Evolutionary conservation across 2,113 vertebrate species (phyloP).

Genomic region (Ancistrus triradiatus): DNA sequence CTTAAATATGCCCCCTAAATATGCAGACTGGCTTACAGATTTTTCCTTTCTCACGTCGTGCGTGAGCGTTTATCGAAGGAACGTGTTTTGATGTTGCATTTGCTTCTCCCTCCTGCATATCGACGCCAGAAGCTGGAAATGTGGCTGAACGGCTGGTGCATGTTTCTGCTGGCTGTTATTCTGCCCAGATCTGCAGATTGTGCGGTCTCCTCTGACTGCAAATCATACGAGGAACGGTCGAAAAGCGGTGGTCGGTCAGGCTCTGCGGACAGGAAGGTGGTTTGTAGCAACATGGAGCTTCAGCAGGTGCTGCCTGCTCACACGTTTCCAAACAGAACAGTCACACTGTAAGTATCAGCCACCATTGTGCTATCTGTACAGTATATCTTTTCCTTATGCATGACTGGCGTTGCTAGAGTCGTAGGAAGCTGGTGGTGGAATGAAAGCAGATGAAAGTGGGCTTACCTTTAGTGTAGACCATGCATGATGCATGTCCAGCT

Average conservation of each 20-base stretch:
- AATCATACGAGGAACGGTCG: conserved; percentile 57
- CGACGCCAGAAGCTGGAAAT: conserved; percentile 49
- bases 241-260: conserved; percentile 49
- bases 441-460: no score
- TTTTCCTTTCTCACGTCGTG: no score
- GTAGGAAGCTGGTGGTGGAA: no score
- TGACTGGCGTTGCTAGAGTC: no score
- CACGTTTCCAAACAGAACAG: conserved; percentile 82
- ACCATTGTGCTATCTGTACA: no score
- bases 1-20: conserved; percentile 37
- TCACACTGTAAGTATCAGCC: conserved; percentile 84
- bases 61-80: background rate
- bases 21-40: no score
- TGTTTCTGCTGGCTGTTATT: conserved; percentile 51
- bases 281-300: conserved; percentile 88
- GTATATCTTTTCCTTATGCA: no score
- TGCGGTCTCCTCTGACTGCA: conserved; percentile 56
- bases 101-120: no score
- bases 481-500: no score
- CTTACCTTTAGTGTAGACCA: no score
- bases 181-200: conserved; percentile 47
- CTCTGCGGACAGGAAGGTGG: conserved; percentile 72
- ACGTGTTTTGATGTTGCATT: conserved; percentile 17
- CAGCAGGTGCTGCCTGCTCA: conserved; percentile 75
- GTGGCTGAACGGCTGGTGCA: conserved; percentile 41